These are phyloP conservation scores for Pterocles orientalis DNA, from an alignment of 2,113 vertebrate species.

Conservation along the genomic window DNA sequence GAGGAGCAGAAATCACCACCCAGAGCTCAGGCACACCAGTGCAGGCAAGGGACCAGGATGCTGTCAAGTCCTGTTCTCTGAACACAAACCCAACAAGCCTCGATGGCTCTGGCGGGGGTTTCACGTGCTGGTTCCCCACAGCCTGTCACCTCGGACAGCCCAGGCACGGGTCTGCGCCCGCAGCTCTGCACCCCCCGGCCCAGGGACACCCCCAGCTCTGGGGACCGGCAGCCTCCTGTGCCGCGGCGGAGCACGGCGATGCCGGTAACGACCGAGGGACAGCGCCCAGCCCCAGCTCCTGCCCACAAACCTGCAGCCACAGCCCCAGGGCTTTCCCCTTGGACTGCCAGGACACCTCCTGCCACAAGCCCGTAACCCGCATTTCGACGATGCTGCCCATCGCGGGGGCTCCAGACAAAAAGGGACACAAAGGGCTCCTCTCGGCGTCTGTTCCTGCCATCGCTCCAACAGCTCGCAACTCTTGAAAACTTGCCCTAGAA, in stretches of 20 bases:
- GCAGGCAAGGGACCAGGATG: background rate
- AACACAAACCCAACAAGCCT: background rate
- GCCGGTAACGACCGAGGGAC: fast-evolving
- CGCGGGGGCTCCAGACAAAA: background rate
- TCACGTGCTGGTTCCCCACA: fast-evolving
- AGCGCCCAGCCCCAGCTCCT: background rate
- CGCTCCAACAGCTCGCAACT: background rate
- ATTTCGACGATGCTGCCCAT: fast-evolving
- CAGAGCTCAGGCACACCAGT: background rate
- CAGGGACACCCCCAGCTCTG: too few species aligned
- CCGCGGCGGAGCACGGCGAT: fast-evolving
- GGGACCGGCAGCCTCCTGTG: too few species aligned
- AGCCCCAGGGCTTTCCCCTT: fast-evolving
- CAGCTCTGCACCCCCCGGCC: background rate
- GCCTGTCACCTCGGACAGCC: fast-evolving
- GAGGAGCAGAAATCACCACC: background rate
- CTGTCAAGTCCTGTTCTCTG: background rate
- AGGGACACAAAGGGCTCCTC: background rate
- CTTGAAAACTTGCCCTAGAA: background rate
- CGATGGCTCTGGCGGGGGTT: background rate
- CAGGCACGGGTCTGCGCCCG: background rate
- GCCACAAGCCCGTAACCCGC: background rate
- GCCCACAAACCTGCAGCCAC: background rate
- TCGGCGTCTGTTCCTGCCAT: background rate
- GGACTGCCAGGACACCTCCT: background rate